Base-by-base conservation (phyloP, 2,113 vertebrate genomes). In the Anguilla rostrata region DNA sequence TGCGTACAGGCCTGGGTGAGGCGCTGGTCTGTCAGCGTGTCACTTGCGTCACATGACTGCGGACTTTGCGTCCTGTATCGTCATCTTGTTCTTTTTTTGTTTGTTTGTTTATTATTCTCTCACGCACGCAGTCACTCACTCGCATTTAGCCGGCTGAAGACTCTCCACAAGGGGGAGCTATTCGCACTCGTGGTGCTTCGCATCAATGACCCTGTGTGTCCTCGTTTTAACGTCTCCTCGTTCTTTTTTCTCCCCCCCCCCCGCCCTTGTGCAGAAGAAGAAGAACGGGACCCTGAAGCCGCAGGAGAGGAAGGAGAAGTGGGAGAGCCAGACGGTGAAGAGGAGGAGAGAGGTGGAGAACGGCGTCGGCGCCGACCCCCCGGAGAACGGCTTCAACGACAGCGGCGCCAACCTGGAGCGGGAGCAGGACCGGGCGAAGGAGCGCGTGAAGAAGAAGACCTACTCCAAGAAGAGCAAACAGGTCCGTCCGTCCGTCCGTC, bases 401-500 rank as follows among this genome's bases (percentile, higher is more conserved):
- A 97, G 97, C 34, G 95, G 94, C 0, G 94, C 93, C 87, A 95
- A 93, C 94, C 91, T 95, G 0, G 96, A 96, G 91, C 96, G 95
- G 90, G 97, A 97, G 86, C 94, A 95, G 85, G 98, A 99, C 78
- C 95, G 97, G 86, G 92, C 96, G 91, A 97, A 97, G 4, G 97
- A 98, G 80, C 91, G 95, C 83, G 96, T 96, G 88, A 96, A 97
- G 93, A 98, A 96, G 95, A 99, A 96, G 92, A 94, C 96, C 0
- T 97, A 98, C 6, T 94, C 97, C 90, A 98, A 99, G 95, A 95
- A 96, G 83, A 95, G 95, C 90, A 97, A 97, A 91, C 97, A 96
- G 97, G 98, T 99, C 92, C 94, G 96, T 93, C 78, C 80, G 34
- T 53, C 49, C 8, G 49, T 11, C 49, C 49, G 49, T 53, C 49